Base-by-base conservation (phyloP, 1,140 invertebrate species). In the Dolichoris vasculosae region DNA sequence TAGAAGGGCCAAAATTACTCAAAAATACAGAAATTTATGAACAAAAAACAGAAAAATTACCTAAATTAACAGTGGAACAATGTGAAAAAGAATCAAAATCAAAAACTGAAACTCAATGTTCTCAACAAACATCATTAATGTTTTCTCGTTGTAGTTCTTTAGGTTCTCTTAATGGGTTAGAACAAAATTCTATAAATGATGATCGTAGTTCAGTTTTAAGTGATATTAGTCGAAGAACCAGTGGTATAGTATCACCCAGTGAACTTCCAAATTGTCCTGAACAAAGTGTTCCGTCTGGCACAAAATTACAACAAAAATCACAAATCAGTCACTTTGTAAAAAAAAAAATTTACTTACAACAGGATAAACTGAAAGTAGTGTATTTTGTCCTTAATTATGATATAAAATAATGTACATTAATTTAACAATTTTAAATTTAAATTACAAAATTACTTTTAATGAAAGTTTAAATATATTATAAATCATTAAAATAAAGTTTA, bases 231-330 rank as follows among this genome's bases (percentile, higher is more conserved):
- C 96, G 98, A 1, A 93, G 97, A 87, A 97, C 97, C 0, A 98
- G 97, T 90, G 97, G 97, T 46, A 95, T 97, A 23, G 96, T 99
- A n/a, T 98, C 98, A 0, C 98, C 98, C 0, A 97, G 97, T 89
- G 98, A 99, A 91, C 94, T 99, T 48, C 98, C 98, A 7, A 98
- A 99, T 93, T 99, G 98, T 0, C 98, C 98, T 0, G 97, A 97
- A 0, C 97, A 97, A 91, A 97, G 96, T 63, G 94, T 96, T 86
- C 95, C 96, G 38, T 95, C 95, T 55, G 97, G 95, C 87, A 96
- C 95, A 38, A 90, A 88, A 79, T n/a, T 51, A n/a, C 85, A 86
- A 48, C 43, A 8, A 51, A 86, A 82, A 86, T 48, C 78, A 51
- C 84, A 85, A 67, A 67, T 82, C 30, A 75, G 69, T 55, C 76